phyloP scores from a whole-genome alignment of 2,888 invertebrate genomes.

The Xanthia togata region DNA sequence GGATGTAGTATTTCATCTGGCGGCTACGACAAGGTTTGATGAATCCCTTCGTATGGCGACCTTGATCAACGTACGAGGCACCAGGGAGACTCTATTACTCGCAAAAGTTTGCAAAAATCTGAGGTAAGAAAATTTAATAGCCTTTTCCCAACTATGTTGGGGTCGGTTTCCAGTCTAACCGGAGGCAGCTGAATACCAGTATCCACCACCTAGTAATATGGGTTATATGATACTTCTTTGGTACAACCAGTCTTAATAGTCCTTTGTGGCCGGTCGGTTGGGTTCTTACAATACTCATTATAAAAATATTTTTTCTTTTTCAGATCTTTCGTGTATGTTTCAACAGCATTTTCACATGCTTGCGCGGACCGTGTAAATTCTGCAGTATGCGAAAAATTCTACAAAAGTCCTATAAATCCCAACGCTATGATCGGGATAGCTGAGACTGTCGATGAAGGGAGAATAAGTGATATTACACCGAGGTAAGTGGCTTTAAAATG shows the following conservation, averaged over 20 bases:
- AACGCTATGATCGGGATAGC: slow-evolving; percentile 29
- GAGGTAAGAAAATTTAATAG: slow-evolving; percentile 6
- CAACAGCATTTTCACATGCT: slow-evolving; percentile 42
- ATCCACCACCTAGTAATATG: neutral
- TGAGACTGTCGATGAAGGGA: slow-evolving; percentile 36
- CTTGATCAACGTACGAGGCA: slow-evolving; percentile 31
- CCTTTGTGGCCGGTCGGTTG: neutral
- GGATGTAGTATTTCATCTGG: slow-evolving; percentile 32
- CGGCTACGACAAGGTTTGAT: slow-evolving; percentile 46
- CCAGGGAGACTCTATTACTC: slow-evolving; percentile 23
- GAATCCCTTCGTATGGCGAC: slow-evolving; percentile 34
- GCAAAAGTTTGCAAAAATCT: slow-evolving; percentile 37
- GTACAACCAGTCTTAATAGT: neutral
- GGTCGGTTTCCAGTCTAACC: too few relatives aligned
- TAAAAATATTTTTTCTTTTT: neutral
- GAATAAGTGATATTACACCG: slow-evolving; percentile 25
- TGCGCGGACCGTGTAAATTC: neutral
- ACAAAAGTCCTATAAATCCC: slow-evolving; percentile 19
- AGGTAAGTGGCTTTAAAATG: slow-evolving; percentile 7
- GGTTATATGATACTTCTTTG: neutral
- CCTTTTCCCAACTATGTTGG: too few relatives aligned
- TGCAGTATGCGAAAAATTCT: slow-evolving; percentile 29
- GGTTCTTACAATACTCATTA: neutral
- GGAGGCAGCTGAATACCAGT: neutral
- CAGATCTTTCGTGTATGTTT: slow-evolving; percentile 46